Evolutionary conservation across 1,140 invertebrate genomes (phyloP).

Genomic region (Vollenhovia emeryi): DNA sequence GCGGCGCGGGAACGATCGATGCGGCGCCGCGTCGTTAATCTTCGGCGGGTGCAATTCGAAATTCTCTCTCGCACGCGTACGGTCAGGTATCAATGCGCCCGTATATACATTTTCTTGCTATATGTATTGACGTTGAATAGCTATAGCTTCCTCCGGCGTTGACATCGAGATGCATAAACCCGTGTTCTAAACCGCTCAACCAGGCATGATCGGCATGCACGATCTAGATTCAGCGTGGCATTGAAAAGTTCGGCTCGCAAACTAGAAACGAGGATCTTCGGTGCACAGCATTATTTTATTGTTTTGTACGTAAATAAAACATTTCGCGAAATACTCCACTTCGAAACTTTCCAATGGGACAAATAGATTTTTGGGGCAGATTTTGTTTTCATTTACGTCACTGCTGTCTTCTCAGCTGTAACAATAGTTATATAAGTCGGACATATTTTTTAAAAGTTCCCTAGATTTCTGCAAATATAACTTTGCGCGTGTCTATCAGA

Average conservation of each 20-base stretch:
- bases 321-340: neutral
- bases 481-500: conserved; percentile 4
- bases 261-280: neutral
- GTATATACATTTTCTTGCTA: neutral
- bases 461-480: conserved; percentile 19
- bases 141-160: conserved; percentile 47
- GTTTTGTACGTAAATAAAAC: conserved; percentile 21
- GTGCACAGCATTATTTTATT: neutral
- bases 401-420: neutral
- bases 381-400: conserved; percentile 11
- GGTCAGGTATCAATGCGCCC: conserved; percentile 20
- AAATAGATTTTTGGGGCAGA: conserved; percentile 21
- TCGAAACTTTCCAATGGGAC: neutral
- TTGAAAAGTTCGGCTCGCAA: neutral
- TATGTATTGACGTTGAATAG: neutral
- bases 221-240: neutral
- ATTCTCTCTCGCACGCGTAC: neutral
- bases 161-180: conserved; percentile 55
- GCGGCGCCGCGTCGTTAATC: conserved; percentile 55
- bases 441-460: conserved; percentile 1
- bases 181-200: neutral
- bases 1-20: conserved; percentile 44
- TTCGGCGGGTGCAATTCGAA: conserved; percentile 29
- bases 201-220: neutral
- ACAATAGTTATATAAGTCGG: neutral